Base-by-base conservation (phyloP, 1,140 invertebrate genomes). In the Listronotus oregonensis region DNA sequence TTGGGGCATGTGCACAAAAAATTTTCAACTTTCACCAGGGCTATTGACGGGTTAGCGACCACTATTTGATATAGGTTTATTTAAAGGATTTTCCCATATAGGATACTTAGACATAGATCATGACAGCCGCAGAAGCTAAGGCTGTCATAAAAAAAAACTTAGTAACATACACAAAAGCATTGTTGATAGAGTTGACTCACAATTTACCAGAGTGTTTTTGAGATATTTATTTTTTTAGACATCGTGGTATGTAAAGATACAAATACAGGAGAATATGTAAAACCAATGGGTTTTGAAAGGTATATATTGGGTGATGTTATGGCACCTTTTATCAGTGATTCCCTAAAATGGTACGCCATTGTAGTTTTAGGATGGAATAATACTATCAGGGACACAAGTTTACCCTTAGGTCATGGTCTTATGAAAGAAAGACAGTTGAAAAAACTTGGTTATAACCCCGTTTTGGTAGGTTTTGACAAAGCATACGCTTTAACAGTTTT, bases 341-440 rank as follows among this genome's bases (percentile, higher is more conserved):
- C 73, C 31, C 77, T 64, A 54, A 78, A 70, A 69, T 87, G 71
- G 78, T 83, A 77, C 27, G 80, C 78, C 3, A 15, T 89, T 6
- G 62, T 82, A 0, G 47, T 84, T 2, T 73, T 78, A 5, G 77
- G 75, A 12, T 67, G 75, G 69, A 83, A 81, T 74, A 73, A 74
- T 37, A 76, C 74, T 3, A 72, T 85, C 14, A 64, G 75, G 4
- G 73, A 78, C n/a, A 80, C 75, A 9, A 37, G 69, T 8, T 56
- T 68, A 15, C 74, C 74, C 6, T 73, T 78, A 5, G 85, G 85
- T 12, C 55, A 75, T 14, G 59, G 81, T 12, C 66, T 71, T 12
- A 77, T 82, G 73, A 86, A 86, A 74, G 34, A 83, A 1, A 79
- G 83, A 39, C 86, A 87, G 52, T 74, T 89, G 3, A 58, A 77